Base-by-base conservation (phyloP, 2,888 invertebrate species). In the Caenorhabditis uteleia region DNA sequence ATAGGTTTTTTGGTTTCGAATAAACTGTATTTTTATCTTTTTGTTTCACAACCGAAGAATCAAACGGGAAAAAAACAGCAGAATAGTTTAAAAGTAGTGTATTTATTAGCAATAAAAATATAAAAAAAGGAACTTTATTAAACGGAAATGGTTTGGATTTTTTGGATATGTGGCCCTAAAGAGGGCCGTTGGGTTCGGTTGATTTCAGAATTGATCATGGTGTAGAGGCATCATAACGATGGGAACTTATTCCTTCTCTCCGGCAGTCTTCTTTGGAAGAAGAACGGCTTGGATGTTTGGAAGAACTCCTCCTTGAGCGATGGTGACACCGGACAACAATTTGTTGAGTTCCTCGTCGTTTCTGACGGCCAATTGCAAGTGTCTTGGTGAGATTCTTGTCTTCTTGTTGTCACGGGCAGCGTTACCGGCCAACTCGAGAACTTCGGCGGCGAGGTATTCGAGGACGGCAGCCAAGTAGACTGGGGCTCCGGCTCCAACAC, bases 231-330 rank as follows among this genome's bases (percentile, higher is more conserved):
- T n/a, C 12, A 34, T n/a, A 7, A 34, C 12, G 12, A 12, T 34
- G n/a, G 20, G 29, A 44, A 33, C 21, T 56, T 70, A 67, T 57
- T 73, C 62, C 53, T 72, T 65, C 44, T 70, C 66, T 42, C 67
- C 77, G 53, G 66, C 77, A 42, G 74, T 77, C 75, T 80, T 82
- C 77, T 82, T 81, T 70, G 81, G 81, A 45, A 82, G 75, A 49
- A 81, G 74, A 46, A 74, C 70, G 44, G 81, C 77, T 62, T 80
- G 77, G 74, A 81, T 80, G 76, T 80, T 81, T 58, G 80, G 81
- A 80, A 92, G 83, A 0, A 92, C 91, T 77, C 91, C 92, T 61
- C 91, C 91, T 84, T 91, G 90, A 23, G 91, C 89, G 81, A 92
- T 91, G 18, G 91, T 91, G 2, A 91, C 91, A 38, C 90, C 89